Conservation (phyloP, 2,113 vertebrate genomes). For the Misgurnus mizolepis region DNA sequence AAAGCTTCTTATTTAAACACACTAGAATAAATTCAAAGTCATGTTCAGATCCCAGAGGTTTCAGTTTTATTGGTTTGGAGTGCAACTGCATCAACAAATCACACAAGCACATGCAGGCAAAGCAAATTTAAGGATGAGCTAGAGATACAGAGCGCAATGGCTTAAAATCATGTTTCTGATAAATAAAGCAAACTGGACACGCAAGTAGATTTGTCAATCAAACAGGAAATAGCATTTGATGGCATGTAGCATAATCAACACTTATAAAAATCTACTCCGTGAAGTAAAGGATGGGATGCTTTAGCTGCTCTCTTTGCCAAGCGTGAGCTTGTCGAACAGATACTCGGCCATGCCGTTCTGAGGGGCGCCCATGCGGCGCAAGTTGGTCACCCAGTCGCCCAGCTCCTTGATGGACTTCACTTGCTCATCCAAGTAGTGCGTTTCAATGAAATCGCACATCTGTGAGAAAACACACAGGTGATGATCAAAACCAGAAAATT, state of each 20-base stretch:
- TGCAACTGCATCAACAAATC: conserved; percentile 49
- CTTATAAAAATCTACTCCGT: neutral
- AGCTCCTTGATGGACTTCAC: conserved; percentile 95
- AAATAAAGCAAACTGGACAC: conserved; percentile 51
- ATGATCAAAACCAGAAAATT: neutral
- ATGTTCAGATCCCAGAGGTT: conserved; percentile 64
- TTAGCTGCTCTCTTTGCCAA: conserved; percentile 80
- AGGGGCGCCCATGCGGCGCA: conserved; percentile 92
- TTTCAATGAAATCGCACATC: conserved; percentile 96
- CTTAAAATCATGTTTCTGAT: conserved; percentile 10
- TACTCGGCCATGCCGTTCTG: conserved; percentile 92
- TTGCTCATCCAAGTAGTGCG: conserved; percentile 94
- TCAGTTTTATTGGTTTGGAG: conserved; percentile 65
- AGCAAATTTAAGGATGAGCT: neutral
- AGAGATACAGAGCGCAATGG: neutral
- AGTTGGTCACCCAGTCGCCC: conserved; percentile 90
- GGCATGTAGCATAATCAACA: neutral
- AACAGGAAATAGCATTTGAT: neutral
- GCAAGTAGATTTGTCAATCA: conserved; percentile 21
- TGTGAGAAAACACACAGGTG: conserved; percentile 53
- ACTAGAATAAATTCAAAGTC: neutral
- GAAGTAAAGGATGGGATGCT: neutral
- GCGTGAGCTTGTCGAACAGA: conserved; percentile 96
- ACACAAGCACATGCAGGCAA: conserved; percentile 31
- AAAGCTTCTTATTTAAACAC: neutral